Conservation (phyloP, 1,140 invertebrate species). For the Ceratina japonica region DNA sequence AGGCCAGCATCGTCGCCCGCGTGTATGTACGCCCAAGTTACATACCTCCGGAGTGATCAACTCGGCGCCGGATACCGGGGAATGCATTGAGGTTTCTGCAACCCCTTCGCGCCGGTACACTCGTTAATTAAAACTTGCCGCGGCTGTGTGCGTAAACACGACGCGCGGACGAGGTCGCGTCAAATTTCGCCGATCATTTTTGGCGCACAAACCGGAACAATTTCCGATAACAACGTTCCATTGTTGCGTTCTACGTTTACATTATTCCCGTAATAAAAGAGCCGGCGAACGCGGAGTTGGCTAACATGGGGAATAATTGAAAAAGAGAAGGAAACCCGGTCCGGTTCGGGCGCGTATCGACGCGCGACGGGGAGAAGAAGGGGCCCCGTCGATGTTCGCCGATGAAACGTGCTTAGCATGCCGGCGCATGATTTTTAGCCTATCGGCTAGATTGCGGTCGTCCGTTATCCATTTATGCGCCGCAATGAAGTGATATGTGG, state of each 20-base stretch:
- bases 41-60: conserved; percentile 61
- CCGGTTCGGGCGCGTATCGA: too few species aligned
- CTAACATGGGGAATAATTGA: neutral
- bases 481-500: conserved; percentile 48
- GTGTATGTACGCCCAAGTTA: conserved; percentile 54
- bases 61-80: conserved; percentile 34
- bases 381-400: neutral
- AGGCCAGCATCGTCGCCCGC: conserved; percentile 64
- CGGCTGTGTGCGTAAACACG: conserved; percentile 45
- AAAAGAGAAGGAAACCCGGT: neutral
- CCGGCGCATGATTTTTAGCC: conserved; percentile 30
- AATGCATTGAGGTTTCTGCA: conserved; percentile 46
- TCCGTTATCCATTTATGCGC: conserved; percentile 39
- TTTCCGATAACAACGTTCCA: conserved; percentile 37
- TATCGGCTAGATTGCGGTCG: conserved; percentile 32
- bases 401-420: conserved; percentile 9
- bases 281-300: neutral
- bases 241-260: conserved; percentile 17
- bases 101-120: conserved; percentile 16
- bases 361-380: too few species aligned
- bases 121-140: conserved; percentile 74
- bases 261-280: conserved; percentile 1
- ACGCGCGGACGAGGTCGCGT: conserved; percentile 18
- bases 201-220: conserved; percentile 35
- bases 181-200: conserved; percentile 53